phyloP scores from a whole-genome alignment of 2,888 invertebrate species.

The Smittia aterrima region DNA sequence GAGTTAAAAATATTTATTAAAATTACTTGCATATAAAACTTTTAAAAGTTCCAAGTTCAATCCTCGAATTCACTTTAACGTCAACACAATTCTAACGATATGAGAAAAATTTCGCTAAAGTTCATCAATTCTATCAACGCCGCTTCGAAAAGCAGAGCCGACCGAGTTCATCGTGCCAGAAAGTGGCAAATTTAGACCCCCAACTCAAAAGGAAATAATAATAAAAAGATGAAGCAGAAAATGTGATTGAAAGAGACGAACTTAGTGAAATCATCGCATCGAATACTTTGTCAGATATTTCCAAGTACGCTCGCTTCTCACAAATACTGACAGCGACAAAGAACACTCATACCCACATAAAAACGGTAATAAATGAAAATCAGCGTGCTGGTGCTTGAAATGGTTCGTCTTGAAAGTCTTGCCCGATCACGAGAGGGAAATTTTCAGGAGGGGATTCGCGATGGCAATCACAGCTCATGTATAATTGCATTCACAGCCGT shows the following conservation, averaged over 20 bases:
- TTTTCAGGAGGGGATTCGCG: neutral
- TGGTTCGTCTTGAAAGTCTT: constrained; percentile 21
- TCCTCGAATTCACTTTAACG: too few relatives aligned
- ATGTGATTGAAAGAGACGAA: constrained; percentile 15
- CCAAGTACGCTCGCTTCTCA: constrained; percentile 4
- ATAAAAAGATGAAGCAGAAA: constrained; percentile 31
- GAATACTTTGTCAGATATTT: neutral
- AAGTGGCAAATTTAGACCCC: constrained; percentile 27
- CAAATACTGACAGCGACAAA: constrained; percentile 9
- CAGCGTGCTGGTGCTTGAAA: constrained; percentile 35
- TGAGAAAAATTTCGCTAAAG: neutral
- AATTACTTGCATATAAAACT: too few relatives aligned
- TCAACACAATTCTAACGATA: too few relatives aligned
- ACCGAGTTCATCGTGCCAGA: constrained; percentile 1
- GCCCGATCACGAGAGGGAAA: constrained; percentile 14
- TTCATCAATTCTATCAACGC: constrained; percentile 4
- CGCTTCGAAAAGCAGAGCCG: neutral
- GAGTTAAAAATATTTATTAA: too few relatives aligned
- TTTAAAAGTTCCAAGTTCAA: too few relatives aligned
- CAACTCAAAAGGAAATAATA: constrained; percentile 14
- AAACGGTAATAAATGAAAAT: constrained; percentile 38
- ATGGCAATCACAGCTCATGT: constrained; percentile 30
- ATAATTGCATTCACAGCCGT: neutral
- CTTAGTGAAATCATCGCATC: neutral
- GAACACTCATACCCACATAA: constrained; percentile 22